Evolutionary conservation across 2,888 invertebrate species (phyloP), one percentile per base, ranked within the genome.

Genomic region (Ennomos quercinarius): DNA sequence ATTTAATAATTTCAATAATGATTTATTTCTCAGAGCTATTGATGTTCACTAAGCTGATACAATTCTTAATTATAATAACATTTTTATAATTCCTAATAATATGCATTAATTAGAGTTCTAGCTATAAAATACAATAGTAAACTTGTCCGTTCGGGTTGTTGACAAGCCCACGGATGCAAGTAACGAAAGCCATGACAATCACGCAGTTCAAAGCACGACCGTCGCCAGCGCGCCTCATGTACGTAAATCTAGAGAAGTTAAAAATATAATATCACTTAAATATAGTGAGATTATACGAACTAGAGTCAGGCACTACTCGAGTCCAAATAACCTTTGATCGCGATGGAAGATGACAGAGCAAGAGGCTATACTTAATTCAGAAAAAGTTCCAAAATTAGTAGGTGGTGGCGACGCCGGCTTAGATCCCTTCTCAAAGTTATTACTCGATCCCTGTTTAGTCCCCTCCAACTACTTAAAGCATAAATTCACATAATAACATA

Each of bases 21-120:
- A 89, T 90, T 91, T 80, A 87, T 88, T 89, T 86, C 78, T 83
- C 89, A 85, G 90, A 92, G 92, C 92, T 92, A 92, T 92, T 92
- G 92, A 91, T 92, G 90, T 91, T 92, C 81, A 89, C 92, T 92
- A 92, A 92, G 92, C 92, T 88, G 91, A 91, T 91, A 92, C 92
- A 91, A 86, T 91, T 86, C 90, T 91, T 91, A 90, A 80, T 76
- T 81, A 80, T 86, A 87, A 89, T 90, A 91, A 91, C 92, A 91
- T 91, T 91, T 84, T 89, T 67, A 71, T 71, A 73, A 90, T 89
- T 88, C 87, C 91, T 91, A 91, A 89, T 89, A 90, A 88, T 91
- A 92, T 90, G 91, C 90, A 90, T 89, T 91, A 91, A 85, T 91
- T 91, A 91, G 88, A 91, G 80, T 84, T 91, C 92, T 92, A 92